A percentile compares a stretch with the other conserved stretches of the same genome.
These are phyloP conservation scores for Cephalopterus ornatus DNA, from an alignment of 2,113 vertebrate species.

Conservation along the genomic window DNA sequence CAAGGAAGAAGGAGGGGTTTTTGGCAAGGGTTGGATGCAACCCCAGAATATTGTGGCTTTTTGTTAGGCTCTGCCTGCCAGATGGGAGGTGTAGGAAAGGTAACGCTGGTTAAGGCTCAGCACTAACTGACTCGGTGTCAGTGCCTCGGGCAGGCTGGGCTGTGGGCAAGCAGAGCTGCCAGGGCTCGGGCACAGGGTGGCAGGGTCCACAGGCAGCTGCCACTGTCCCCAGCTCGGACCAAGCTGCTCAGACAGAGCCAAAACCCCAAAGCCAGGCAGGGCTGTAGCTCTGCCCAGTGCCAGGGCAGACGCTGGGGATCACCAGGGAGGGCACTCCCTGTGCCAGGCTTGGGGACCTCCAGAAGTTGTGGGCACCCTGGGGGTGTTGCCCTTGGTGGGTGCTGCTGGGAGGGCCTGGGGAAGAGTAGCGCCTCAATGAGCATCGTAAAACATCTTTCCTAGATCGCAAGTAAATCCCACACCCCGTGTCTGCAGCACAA, in stretches of 20 bases:
- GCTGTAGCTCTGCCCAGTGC: neutral
- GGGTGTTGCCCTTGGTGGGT: neutral
- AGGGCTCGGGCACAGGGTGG: neutral
- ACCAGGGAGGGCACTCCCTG: neutral
- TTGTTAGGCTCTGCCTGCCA: neutral
- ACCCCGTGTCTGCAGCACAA: rapidly evolving
- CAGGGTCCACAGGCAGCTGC: neutral
- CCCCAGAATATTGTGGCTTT: neutral
- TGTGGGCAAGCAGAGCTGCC: neutral
- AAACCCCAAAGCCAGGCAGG: neutral
- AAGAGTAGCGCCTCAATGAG: neutral
- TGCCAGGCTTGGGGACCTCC: neutral
- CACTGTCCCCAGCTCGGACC: neutral
- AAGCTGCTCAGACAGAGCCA: neutral
- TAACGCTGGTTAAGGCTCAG: neutral
- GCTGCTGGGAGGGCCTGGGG: neutral
- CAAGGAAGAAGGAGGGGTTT: neutral
- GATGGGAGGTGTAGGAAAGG: neutral
- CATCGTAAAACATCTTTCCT: neutral
- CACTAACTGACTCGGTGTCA: neutral
- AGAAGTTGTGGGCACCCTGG: neutral
- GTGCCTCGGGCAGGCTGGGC: neutral
- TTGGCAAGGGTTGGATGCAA: neutral
- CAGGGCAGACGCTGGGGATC: neutral
- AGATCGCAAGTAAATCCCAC: neutral